A percentile compares a stretch with the other conserved stretches of the same genome.
phyloP scores from a whole-genome alignment of 1,140 invertebrate genomes.

The Tetramorium simillimum region DNA sequence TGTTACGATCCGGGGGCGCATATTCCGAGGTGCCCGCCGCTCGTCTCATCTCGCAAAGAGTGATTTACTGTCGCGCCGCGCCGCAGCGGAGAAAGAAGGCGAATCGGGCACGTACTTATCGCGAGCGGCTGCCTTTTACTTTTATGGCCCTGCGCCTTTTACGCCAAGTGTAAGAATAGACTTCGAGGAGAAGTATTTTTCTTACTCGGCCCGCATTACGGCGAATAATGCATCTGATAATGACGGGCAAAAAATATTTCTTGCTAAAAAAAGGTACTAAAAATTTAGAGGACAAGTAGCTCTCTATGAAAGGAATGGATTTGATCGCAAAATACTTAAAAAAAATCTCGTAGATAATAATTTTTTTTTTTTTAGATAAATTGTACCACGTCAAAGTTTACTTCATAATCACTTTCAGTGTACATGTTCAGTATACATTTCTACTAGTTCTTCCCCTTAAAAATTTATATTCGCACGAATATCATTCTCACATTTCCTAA shows the following conservation, averaged over 20 bases:
- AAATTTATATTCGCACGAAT: background rate
- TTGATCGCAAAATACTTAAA: background rate
- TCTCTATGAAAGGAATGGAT: background rate
- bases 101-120: conserved; percentile 31
- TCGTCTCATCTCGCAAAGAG: conserved; percentile 23
- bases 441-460: background rate
- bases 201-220: background rate
- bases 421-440: background rate
- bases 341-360: no score
- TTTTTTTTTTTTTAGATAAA: background rate
- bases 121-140: conserved; percentile 39
- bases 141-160: conserved; percentile 29
- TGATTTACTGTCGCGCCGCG: conserved; percentile 22
- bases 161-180: conserved; percentile 33
- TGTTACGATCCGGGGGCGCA: background rate
- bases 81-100: background rate
- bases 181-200: conserved; percentile 17
- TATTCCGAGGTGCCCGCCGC: conserved; percentile 5
- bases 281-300: background rate
- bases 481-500: background rate
- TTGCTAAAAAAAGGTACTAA: background rate
- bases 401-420: background rate
- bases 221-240: conserved; percentile 4
- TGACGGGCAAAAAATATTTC: background rate
- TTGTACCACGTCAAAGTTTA: background rate